Percentiles rank a stretch among this genome's conserved stretches.
Conservation (phyloP, 2,797 vertebrate genomes). For the Halcyon badia region DNA sequence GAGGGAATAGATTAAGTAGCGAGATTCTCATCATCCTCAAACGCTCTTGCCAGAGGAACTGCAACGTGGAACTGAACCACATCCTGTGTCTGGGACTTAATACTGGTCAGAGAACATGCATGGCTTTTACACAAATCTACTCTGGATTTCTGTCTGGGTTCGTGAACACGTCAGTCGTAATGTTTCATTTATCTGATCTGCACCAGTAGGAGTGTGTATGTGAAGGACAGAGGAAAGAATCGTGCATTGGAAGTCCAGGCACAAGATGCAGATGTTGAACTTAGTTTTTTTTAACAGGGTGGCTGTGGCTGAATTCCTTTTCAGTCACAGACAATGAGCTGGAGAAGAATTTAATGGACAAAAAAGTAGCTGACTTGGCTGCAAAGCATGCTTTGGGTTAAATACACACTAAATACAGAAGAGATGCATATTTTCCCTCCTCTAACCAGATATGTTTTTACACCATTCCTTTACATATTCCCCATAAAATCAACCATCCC, state of each 20-base stretch:
- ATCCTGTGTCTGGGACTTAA: not conserved
- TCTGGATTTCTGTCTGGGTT: not conserved
- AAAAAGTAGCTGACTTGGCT: not conserved
- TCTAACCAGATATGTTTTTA: not conserved
- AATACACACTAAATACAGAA: not conserved
- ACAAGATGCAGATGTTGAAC: not conserved
- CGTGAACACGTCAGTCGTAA: not conserved
- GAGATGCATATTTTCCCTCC: not conserved
- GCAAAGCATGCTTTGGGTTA: not conserved
- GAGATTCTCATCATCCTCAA: constrained; percentile 5
- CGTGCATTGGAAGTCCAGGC: not conserved
- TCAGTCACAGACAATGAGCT: not conserved
- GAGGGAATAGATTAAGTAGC: constrained; percentile 14
- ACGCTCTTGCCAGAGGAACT: not conserved
- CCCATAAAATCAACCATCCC: not conserved
- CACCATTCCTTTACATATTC: not conserved
- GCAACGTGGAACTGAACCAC: not conserved
- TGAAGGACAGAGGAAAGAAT: not conserved
- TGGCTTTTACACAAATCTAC: not conserved
- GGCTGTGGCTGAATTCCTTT: not conserved
- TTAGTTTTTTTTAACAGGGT: not conserved
- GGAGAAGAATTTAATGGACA: not conserved
- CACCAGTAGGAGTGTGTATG: not conserved
- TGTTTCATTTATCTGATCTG: not conserved
- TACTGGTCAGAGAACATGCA: not conserved